phyloP scores from a whole-genome alignment of 2,113 vertebrate genomes.

The Pteropus alecto region DNA sequence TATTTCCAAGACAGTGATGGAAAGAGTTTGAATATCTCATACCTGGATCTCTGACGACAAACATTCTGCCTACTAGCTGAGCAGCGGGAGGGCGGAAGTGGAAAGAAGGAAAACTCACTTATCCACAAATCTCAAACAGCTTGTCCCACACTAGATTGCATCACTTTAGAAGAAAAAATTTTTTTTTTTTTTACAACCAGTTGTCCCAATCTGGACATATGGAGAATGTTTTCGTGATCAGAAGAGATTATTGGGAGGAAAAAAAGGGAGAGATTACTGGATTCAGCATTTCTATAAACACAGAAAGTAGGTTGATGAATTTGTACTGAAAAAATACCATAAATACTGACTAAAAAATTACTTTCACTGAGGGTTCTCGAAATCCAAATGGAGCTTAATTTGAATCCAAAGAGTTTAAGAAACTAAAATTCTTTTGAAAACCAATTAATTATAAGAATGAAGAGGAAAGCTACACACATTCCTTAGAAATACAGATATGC shows the following conservation, averaged over 20 bases:
- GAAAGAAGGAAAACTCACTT: not conserved
- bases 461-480: not conserved
- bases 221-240: slow-evolving; percentile 9
- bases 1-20: not conserved
- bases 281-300: slow-evolving; percentile 22
- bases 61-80: not conserved
- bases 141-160: not conserved
- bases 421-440: not conserved
- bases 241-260: not conserved
- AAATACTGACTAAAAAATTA: slow-evolving; percentile 18
- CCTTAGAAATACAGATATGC: not conserved
- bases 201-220: not conserved
- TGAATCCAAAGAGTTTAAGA: slow-evolving; percentile 6
- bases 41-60: not conserved
- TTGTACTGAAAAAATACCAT: not conserved
- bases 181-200: not conserved
- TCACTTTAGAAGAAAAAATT: not conserved
- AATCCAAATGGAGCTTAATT: slow-evolving; percentile 45
- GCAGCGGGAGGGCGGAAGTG: not conserved
- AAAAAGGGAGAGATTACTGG: not conserved
- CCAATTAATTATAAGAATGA: not conserved
- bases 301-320: not conserved
- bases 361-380: not conserved
- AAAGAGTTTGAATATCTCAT: not conserved
- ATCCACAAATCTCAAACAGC: not conserved